A percentile compares a stretch with the other conserved stretches of the same genome.
phyloP scores from a whole-genome alignment of 2,888 invertebrate species.

The Polydrusus pterygomalis region DNA sequence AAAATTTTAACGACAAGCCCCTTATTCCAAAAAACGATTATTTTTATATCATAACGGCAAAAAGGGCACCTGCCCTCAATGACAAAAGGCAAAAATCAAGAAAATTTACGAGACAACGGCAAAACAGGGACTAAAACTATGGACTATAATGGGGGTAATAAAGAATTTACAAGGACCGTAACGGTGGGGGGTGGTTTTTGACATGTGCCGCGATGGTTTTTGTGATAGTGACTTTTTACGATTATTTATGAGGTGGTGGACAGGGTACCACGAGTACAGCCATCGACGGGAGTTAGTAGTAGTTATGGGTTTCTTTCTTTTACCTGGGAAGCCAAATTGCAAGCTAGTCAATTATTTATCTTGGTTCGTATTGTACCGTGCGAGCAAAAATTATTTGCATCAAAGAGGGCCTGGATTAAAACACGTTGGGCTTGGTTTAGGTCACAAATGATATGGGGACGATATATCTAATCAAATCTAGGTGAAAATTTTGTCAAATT shows the following conservation, averaged over 20 bases:
- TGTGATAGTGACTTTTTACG: constrained; percentile 1
- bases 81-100: constrained; percentile 16
- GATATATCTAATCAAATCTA: too few relatives aligned
- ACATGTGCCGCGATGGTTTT: constrained; percentile 26
- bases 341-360: too few relatives aligned
- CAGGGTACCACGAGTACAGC: too few relatives aligned
- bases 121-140: constrained; percentile 35
- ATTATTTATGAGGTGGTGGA: constrained; percentile 22
- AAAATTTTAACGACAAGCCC: not conserved
- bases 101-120: constrained; percentile 43
- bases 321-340: constrained; percentile 11
- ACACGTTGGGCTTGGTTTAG: too few relatives aligned
- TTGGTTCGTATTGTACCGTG: too few relatives aligned
- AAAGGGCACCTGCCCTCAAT: constrained; percentile 14
- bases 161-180: constrained; percentile 41
- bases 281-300: not conserved
- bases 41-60: constrained; percentile 12
- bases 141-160: constrained; percentile 47
- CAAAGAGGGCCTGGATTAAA: too few relatives aligned
- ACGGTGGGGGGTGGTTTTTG: constrained; percentile 45
- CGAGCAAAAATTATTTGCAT: too few relatives aligned
- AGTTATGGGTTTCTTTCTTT: constrained; percentile 1
- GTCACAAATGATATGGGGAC: too few relatives aligned
- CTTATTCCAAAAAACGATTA: constrained; percentile 14
- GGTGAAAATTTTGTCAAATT: too few relatives aligned